Percentiles rank a stretch among this genome's conserved stretches.
Evolutionary conservation across 2,797 vertebrate genomes (phyloP).

Genomic region (Lophotriccus pileatus): DNA sequence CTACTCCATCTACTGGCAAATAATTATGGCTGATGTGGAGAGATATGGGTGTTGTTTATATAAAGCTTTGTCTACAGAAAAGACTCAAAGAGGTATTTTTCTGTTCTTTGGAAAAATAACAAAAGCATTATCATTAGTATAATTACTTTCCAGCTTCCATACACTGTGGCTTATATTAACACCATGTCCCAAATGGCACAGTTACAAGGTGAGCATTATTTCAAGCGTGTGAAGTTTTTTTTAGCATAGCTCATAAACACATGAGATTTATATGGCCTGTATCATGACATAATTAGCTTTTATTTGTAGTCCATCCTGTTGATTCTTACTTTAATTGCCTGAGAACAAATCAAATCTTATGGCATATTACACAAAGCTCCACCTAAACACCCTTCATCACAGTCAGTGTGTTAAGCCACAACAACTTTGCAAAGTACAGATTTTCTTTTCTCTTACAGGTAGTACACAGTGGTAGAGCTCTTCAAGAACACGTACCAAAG

Average conservation of each 20-base stretch:
- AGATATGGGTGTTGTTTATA: neutral
- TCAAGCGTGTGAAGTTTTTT: neutral
- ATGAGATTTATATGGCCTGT: neutral
- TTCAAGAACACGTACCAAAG: neutral
- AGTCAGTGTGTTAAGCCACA: neutral
- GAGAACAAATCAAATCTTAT: neutral
- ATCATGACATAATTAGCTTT: neutral
- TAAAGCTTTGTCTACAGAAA: neutral
- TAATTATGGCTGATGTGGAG: neutral
- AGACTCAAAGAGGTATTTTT: neutral
- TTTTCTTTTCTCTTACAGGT: neutral
- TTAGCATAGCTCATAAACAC: neutral
- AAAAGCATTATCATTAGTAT: neutral
- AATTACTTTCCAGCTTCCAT: neutral
- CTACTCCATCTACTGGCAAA: conserved; percentile 71
- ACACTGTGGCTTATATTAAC: neutral
- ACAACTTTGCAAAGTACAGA: neutral
- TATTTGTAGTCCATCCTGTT: neutral
- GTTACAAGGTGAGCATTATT: neutral
- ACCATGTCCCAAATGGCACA: neutral
- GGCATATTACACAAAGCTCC: neutral
- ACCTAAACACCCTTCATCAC: neutral
- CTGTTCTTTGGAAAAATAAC: neutral
- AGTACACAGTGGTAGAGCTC: neutral
- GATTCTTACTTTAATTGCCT: neutral